Evolutionary conservation across 2,888 invertebrate species (phyloP).

Genomic region (Biston stratarius): DNA sequence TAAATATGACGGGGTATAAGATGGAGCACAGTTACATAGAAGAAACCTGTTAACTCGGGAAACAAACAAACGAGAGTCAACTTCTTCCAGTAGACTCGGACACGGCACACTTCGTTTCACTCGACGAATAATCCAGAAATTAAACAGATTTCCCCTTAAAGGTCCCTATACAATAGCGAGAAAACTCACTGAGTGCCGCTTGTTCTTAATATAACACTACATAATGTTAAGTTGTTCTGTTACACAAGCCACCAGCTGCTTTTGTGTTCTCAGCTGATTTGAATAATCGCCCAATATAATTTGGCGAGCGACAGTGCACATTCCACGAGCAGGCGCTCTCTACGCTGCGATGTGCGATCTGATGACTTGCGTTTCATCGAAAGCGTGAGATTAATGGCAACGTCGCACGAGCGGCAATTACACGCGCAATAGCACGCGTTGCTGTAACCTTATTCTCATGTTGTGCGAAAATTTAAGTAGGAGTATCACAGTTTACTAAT

Average conservation of each 20-base stretch:
- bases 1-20: too few species aligned
- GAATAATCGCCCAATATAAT: constrained; percentile 40
- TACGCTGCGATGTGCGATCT: constrained; percentile 43
- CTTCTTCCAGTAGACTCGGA: too few species aligned
- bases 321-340: constrained; percentile 36
- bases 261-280: constrained; percentile 34
- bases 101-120: too few species aligned
- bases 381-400: constrained; percentile 83
- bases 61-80: too few species aligned
- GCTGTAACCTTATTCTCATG: constrained; percentile 4
- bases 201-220: not conserved
- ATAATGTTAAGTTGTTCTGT: constrained; percentile 1
- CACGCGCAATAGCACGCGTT: constrained; percentile 78
- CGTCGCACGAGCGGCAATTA: constrained; percentile 78
- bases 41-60: too few species aligned
- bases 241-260: constrained; percentile 17
- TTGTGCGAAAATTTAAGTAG: not conserved
- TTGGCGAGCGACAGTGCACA: constrained; percentile 42
- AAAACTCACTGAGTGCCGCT: not conserved
- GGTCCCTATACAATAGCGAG: too few species aligned
- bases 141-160: too few species aligned
- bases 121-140: too few species aligned
- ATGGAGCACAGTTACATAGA: too few species aligned
- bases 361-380: constrained; percentile 85
- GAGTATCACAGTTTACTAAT: not conserved